Percentiles rank a stretch among this genome's conserved stretches.
Evolutionary conservation across 1,140 invertebrate species (phyloP).

Genomic region (Hylaeus anthracinus): DNA sequence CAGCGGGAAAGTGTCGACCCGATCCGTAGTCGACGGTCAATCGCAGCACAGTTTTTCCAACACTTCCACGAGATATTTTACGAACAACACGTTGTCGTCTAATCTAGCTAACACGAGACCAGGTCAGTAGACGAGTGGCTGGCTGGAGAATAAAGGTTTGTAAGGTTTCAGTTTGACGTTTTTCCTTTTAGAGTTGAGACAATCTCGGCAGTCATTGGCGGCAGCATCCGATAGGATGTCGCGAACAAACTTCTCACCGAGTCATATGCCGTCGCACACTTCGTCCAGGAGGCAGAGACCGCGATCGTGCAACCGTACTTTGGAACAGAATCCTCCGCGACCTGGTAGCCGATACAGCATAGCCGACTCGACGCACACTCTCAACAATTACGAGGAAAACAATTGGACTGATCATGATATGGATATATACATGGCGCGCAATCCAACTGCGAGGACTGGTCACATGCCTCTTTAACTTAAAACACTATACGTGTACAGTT

Average conservation of each 20-base stretch:
- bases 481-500: slow-evolving; percentile 22
- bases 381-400: slow-evolving; percentile 93
- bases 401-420: slow-evolving; percentile 98
- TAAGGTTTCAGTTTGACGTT: neutral
- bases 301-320: slow-evolving; percentile 81
- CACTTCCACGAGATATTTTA: slow-evolving; percentile 88
- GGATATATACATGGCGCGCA: slow-evolving; percentile 96
- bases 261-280: slow-evolving; percentile 79
- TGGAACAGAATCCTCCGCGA: slow-evolving; percentile 80
- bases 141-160: neutral
- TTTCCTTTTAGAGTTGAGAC: slow-evolving; percentile 86
- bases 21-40: slow-evolving; percentile 90
- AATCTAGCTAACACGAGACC: slow-evolving; percentile 90
- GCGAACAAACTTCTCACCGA: slow-evolving; percentile 83
- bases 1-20: slow-evolving; percentile 75
- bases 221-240: slow-evolving; percentile 90
- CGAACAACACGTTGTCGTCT: slow-evolving; percentile 85
- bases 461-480: slow-evolving; percentile 88
- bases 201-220: slow-evolving; percentile 90
- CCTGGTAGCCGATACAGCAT: slow-evolving; percentile 86
- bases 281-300: slow-evolving; percentile 85
- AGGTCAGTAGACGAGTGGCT: slow-evolving; percentile 78
- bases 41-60: slow-evolving; percentile 92
- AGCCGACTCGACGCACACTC: slow-evolving; percentile 88
- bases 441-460: slow-evolving; percentile 91